Percentiles rank a stretch among this genome's conserved stretches.
phyloP scores from a whole-genome alignment of 2,113 vertebrate species.

The Sebastes fasciatus region DNA sequence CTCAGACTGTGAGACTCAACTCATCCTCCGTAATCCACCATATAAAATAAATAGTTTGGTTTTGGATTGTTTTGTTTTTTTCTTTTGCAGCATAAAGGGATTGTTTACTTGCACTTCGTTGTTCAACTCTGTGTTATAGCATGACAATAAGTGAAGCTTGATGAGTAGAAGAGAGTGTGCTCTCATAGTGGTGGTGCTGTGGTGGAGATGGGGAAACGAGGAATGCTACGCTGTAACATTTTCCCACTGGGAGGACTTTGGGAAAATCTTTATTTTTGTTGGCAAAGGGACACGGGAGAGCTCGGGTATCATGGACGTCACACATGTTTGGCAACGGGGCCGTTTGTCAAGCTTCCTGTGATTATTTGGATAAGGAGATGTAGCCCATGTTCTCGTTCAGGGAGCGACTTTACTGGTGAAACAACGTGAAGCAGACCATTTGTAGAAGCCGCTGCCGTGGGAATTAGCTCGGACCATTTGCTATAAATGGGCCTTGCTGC shows the following conservation, averaged over 20 bases:
- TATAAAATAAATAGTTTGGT: neutral
- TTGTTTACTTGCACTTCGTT: neutral
- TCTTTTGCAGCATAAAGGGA: neutral
- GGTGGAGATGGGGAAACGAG: conserved; percentile 12
- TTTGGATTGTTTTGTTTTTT: neutral
- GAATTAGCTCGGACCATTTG: conserved; percentile 63
- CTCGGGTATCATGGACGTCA: conserved; percentile 26
- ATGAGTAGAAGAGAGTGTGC: neutral
- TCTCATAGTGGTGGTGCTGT: conserved; percentile 9
- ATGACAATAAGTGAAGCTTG: no score
- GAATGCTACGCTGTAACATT: conserved; percentile 39
- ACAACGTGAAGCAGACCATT: conserved; percentile 45
- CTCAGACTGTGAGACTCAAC: neutral
- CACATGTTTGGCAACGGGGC: conserved; percentile 10
- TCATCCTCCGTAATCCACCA: neutral
- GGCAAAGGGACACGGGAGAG: conserved; percentile 20
- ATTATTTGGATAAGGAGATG: conserved; percentile 60
- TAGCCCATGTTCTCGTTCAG: neutral
- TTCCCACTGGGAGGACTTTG: conserved; percentile 36
- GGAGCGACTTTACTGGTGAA: conserved; percentile 46
- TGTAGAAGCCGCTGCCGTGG: conserved; percentile 55
- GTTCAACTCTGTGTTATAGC: neutral
- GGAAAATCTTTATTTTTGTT: conserved; percentile 41
- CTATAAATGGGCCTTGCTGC: conserved; percentile 77
- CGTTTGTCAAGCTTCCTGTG: conserved; percentile 22